These are phyloP conservation scores for Melieria crassipennis DNA, from an alignment of 2,888 invertebrate genomes.

Conservation along the genomic window DNA sequence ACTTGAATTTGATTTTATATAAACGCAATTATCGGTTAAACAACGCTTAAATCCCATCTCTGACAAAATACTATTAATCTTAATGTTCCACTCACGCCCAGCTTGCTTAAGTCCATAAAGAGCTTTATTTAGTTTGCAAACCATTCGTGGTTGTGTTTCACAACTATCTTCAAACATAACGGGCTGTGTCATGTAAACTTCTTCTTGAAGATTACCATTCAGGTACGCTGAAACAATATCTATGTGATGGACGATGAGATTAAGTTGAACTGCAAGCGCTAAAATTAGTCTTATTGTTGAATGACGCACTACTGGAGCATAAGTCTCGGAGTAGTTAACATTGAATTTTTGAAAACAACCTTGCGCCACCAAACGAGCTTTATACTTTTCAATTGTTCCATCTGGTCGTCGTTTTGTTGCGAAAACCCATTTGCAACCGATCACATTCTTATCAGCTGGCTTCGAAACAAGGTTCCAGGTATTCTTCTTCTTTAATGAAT, in stretches of 20 bases:
- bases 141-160: conserved; percentile 12
- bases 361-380: conserved; percentile 33
- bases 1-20: conserved; percentile 7
- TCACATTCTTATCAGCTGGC: conserved; percentile 1
- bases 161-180: conserved; percentile 33
- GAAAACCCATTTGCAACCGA: conserved; percentile 29
- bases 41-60: conserved; percentile 24
- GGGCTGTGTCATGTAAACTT: conserved; percentile 28
- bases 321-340: conserved; percentile 40
- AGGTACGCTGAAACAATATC: conserved; percentile 24
- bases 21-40: conserved; percentile 37
- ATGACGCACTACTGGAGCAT: conserved; percentile 40
- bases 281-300: conserved; percentile 27
- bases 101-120: conserved; percentile 34
- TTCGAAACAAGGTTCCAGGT: conserved; percentile 1
- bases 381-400: conserved; percentile 34
- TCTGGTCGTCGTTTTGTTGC: conserved; percentile 26
- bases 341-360: conserved; percentile 40
- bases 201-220: conserved; percentile 18
- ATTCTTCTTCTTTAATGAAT: conserved; percentile 40
- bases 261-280: conserved; percentile 19
- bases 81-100: conserved; percentile 19
- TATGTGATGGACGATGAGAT: conserved; percentile 24
- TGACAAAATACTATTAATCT: conserved; percentile 17
- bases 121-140: conserved; percentile 25